Evolutionary conservation across 2,888 invertebrate genomes (phyloP), one percentile per base, ranked within the genome.

Genomic region (Orchesellides sinensis): DNA sequence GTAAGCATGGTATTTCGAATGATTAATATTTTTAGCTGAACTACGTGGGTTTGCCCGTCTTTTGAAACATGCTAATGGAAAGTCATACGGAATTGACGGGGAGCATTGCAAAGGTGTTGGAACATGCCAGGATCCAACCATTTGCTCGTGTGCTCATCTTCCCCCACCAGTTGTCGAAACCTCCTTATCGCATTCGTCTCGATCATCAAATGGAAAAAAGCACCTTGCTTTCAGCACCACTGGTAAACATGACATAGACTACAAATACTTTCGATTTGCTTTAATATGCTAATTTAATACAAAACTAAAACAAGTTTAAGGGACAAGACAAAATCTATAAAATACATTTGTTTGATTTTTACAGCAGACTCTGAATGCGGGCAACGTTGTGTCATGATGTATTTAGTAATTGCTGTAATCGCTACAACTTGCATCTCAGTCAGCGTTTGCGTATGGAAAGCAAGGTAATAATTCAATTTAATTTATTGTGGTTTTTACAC

Each of bases 41-140:
- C 77, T 83, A 1, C 77, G 49, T 29, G 86, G 86, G n/a, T 90
- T 90, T 5, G 90, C 90, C 0, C 89, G 90, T 25, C 49, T 86
- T 5, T 14, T 40, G 4, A 56, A 75, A 12, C 83, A 69, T 0
- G 32, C 14, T 5, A 81, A 83, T 52, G 84, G 83, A 4, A 52
- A 66, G 25, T 77, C 45, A 3, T 65, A 86, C 14, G 92, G 92
- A 1, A 91, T 92, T 72, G 27, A 79, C 21, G 65, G 40, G 2
- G 90, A 90, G 14, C 89, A 89, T 68, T 92, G 91, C 0, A 87
- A 89, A 32, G 92, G 92, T 0, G 90, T 91, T 23, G 92, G 92
- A 85, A 90, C 90, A 12, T 93, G 93, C 88, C 89, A 90, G 83
- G 89, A 90, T 29, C 79, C 89, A 49, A 89, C 89, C 52, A 89